Conservation (phyloP, 1,140 invertebrate genomes). For the Cotesia vestalis region DNA sequence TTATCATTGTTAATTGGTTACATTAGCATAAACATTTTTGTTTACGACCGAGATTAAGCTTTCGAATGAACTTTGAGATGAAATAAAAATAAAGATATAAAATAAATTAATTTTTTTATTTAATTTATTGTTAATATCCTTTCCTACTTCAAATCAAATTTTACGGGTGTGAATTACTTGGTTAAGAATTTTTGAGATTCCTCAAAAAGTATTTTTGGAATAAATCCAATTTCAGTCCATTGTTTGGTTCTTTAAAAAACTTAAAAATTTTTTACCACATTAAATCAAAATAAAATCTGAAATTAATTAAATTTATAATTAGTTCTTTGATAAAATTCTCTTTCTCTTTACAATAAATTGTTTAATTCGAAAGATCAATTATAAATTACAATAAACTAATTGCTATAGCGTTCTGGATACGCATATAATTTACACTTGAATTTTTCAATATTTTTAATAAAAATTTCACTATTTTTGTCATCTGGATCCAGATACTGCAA, state of each 20-base stretch:
- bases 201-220: too few species aligned
- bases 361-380: too few species aligned
- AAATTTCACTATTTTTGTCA: slow-evolving; percentile 37
- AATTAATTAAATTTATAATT: too few species aligned
- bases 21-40: slow-evolving; percentile 7
- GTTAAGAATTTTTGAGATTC: too few species aligned
- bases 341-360: not conserved
- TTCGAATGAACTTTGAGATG: not conserved
- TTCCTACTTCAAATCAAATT: too few species aligned
- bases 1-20: slow-evolving; percentile 32
- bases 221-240: too few species aligned
- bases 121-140: too few species aligned
- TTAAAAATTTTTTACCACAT: too few species aligned
- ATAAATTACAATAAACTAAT: too few species aligned
- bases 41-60: slow-evolving; percentile 19
- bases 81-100: not conserved
- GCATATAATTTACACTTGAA: slow-evolving; percentile 52
- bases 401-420: slow-evolving; percentile 48
- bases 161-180: too few species aligned
- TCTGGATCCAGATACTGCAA: slow-evolving; percentile 43
- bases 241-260: too few species aligned
- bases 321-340: not conserved
- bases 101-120: not conserved
- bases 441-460: slow-evolving; percentile 42
- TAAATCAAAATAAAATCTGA: too few species aligned